Percentiles rank a stretch among this genome's conserved stretches.
Conservation (phyloP, 2,888 invertebrate species). For the Cabera pusaria region DNA sequence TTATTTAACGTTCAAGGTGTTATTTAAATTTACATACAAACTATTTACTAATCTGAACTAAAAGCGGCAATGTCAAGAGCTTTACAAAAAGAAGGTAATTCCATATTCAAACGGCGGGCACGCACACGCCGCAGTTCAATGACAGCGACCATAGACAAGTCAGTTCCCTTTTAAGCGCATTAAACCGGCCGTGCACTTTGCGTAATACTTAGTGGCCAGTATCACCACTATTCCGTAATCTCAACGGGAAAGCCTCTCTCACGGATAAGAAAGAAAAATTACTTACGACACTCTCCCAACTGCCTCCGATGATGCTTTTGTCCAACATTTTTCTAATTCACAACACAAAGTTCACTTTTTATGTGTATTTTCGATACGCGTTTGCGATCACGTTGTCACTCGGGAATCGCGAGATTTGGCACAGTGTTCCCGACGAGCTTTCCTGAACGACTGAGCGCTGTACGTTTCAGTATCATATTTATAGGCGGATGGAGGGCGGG, state of each 20-base stretch:
- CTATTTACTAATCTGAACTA: slow-evolving; percentile 16
- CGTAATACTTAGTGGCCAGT: slow-evolving; percentile 54
- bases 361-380: slow-evolving; percentile 36
- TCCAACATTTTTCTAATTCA: slow-evolving; percentile 63
- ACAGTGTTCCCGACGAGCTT: slow-evolving; percentile 64
- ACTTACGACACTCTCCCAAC: slow-evolving; percentile 81
- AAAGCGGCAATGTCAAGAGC: slow-evolving; percentile 74
- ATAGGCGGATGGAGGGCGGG: slow-evolving; percentile 68
- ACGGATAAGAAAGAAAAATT: slow-evolving; percentile 18
- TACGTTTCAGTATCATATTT: slow-evolving; percentile 70
- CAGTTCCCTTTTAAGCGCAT: slow-evolving; percentile 71
- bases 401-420: slow-evolving; percentile 61
- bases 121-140: slow-evolving; percentile 66
- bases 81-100: slow-evolving; percentile 63
- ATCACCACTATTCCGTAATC: slow-evolving; percentile 45
- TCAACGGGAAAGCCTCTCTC: slow-evolving; percentile 37
- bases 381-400: slow-evolving; percentile 64
- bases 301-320: slow-evolving; percentile 70
- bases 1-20: slow-evolving; percentile 39
- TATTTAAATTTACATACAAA: slow-evolving; percentile 9
- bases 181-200: slow-evolving; percentile 66
- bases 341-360: no score
- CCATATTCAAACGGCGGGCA: slow-evolving; percentile 67
- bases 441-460: slow-evolving; percentile 72
- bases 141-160: slow-evolving; percentile 68